phyloP scores from a whole-genome alignment of 2,113 vertebrate genomes.

The Probosciger aterrimus region DNA sequence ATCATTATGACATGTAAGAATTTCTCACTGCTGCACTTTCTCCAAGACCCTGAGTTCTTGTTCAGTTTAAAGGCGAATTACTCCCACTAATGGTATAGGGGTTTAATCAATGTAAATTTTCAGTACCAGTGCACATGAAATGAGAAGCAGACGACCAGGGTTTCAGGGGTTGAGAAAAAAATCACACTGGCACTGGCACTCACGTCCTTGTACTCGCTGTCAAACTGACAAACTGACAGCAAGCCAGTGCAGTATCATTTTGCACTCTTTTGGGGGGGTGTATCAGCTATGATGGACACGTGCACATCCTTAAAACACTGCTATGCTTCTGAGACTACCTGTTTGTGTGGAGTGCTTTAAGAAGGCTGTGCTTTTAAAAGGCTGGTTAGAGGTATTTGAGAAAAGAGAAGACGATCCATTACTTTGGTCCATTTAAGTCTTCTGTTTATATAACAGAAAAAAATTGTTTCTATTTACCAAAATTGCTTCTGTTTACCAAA shows the following conservation, averaged over 20 bases:
- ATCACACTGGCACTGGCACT: not conserved
- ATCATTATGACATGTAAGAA: not conserved
- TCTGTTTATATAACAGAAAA: not conserved
- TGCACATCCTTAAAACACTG: not conserved
- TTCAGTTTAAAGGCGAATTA: not conserved
- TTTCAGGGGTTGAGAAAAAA: not conserved
- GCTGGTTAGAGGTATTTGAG: not conserved
- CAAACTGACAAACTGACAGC: not conserved
- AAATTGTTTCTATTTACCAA: not conserved
- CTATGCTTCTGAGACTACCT: not conserved
- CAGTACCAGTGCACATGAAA: not conserved
- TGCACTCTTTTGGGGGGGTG: not conserved
- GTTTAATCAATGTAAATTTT: not conserved
- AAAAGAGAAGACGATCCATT: not conserved
- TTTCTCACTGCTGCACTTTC: not conserved
- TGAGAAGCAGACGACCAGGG: not conserved
- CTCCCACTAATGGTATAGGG: not conserved
- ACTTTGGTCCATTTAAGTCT: not conserved
- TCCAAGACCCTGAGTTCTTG: not conserved
- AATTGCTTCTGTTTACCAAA: not conserved
- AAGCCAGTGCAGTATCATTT: not conserved
- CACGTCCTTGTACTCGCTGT: not conserved
- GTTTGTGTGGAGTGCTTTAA: not conserved
- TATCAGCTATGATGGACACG: rapidly evolving
- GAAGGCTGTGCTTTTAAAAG: not conserved